Evolutionary conservation across 2,113 vertebrate genomes (phyloP), one percentile per base, ranked within the genome.

Genomic region (Triplophysa dalaica): DNA sequence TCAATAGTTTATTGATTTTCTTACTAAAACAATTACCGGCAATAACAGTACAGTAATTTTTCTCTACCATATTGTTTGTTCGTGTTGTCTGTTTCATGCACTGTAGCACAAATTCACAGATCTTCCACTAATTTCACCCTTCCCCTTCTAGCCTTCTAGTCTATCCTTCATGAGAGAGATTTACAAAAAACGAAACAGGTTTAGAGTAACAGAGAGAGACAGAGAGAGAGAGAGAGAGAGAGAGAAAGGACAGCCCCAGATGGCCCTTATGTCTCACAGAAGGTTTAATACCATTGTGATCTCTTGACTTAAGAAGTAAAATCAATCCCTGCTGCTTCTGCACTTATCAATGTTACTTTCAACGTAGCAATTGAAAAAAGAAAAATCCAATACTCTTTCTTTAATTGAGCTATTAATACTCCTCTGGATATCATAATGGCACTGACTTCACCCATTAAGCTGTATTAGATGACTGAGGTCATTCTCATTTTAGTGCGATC

Each of bases 381-480:
- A 79, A 83, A 79, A 83, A 79, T 79, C 81, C 74, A 63, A 82
- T 78, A 70, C 66, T 70, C 81, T 63, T 77, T 77, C 48, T 77
- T 77, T 77, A 77, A 77, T 68, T 79, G 77, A 79, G 70, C 77
- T 79, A 78, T 82, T 79, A 82, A 74, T 78, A 67, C 75, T 17
- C 52, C 19, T 26, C 56, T 79, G 65, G 63, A 75, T 75, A 63
- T 75, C 77, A 54, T 61, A 75, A 75, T 83, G 41, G 66, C 65
- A 79, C 56, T 38, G 50, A 33, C 77, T 67, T 21, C 74, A 77
- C 45, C 26, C 74, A 77, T 65, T 64, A 77, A 77, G 61, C 33
- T 77, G 58, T 76, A 65, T 77, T 64, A 33, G 74, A 77, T 65
- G 74, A 61, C 62, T 65, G 74, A 77, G 62, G 74, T 77, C 74